Base-by-base conservation (phyloP, 1,140 invertebrate species). In the Teleogryllus occipitalis region DNA sequence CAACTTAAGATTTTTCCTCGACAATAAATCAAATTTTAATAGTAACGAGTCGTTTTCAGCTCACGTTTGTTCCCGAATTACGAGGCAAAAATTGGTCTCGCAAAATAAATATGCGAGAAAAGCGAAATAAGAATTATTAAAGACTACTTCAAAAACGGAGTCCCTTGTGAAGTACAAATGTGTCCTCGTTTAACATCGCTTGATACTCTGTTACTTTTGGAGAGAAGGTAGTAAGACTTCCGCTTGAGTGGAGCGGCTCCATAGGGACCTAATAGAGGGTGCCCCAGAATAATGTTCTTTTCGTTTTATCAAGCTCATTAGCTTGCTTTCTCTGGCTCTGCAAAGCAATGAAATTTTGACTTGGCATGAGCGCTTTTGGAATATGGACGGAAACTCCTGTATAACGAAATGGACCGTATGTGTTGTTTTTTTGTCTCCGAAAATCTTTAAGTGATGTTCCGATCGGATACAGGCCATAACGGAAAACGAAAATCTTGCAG, bases 1-100 rank as follows among this genome's bases (percentile, higher is more conserved):
- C 54, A 65, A 65, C 54, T 65, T 65, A 65, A 65, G 54, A 65
- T 65, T 65, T 65, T 65, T 65, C 54, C 18, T 65, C 54, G 54
- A 65, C 10, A 65, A 65, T 18, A 65, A 65, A 65, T 65, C 54
- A 18, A 65, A 65, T 65, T 65, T 65, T 65, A 65, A 65, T 65
- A 65, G 18, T 65, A 65, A 65, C 54, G 54, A 65, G 54, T 65
- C 54, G 54, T 65, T 65, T 65, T 10, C 54, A 14, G 54, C 10
- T 65, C 10, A 10, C 10, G 10, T 14, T 65, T 65, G 54, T 65
- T 18, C 54, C 18, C 18, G 54, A 10, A 65, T 65, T 65, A 65
- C 10, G 54, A 65, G 10, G 54, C 10, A 65, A 65, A 65, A 65
- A 65, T 65, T 65, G 54, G 54, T 65, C 54, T 65, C 54, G 54